Evolutionary conservation across 1,140 invertebrate genomes (phyloP), one percentile per base, ranked within the genome.

Genomic region (Uloborus diversus): DNA sequence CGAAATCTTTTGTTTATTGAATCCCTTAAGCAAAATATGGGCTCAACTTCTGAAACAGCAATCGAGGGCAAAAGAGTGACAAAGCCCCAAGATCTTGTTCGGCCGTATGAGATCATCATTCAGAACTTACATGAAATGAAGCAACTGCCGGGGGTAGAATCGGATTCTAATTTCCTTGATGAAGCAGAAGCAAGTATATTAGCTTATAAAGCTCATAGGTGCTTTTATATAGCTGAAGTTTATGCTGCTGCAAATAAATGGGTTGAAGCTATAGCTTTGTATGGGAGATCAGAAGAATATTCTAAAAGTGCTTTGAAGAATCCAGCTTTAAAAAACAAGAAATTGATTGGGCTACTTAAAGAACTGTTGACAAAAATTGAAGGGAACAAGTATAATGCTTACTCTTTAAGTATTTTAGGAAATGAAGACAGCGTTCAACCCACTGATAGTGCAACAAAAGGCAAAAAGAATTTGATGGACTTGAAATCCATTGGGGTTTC

Each of bases 21-120:
- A 68, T 85, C 82, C 23, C 69, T 86, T 68, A 84, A 85, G 70
- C 68, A 85, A 57, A 84, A 85, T 59, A 53, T 84, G 49, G 42
- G 28, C 3, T n/a, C 17, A 2, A 14, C 78, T 86, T 17, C 84
- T 84, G 69, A 83, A 25, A 81, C 85, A 65, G 83, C 83, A 42
- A 85, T 85, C 9, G 88, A 88, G 20, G 86, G 86, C 14, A 84
- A 85, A 56, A 90, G 94, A 84, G 90, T 92, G 0, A 87, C 86
- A 32, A 93, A 95, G 42, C 92, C 96, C 0, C 96, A 98, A 84
- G 97, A 99, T 86, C 89, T 96, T 80, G 94, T 97, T 0, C 90
- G 97, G 70, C 88, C 99, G 0, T 96, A 97, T 85, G 97, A 99
- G 86, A 96, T 97, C 69, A 96, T 98, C 61, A 89, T 98, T 68